These are phyloP conservation scores for Larimichthys polyactis DNA, from an alignment of 2,113 vertebrate genomes.

Conservation along the genomic window DNA sequence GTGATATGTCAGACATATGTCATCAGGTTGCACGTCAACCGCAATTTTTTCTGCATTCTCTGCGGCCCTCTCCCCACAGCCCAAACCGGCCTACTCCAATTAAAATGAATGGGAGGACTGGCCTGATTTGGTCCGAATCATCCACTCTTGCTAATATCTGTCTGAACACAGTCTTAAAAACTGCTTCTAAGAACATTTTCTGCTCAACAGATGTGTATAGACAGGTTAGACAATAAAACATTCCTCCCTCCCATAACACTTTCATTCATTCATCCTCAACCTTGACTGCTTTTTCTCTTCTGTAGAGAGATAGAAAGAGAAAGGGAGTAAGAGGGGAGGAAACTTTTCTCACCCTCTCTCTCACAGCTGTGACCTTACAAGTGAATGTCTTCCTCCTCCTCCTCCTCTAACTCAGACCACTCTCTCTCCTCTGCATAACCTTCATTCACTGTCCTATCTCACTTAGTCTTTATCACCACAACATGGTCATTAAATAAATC, in stretches of 20 bases:
- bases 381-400: constrained; percentile 6
- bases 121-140: too few species aligned
- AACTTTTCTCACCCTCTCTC: background rate
- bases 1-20: too few species aligned
- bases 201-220: background rate
- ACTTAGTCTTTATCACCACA: background rate
- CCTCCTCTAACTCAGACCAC: constrained; percentile 14
- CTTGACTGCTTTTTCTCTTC: background rate
- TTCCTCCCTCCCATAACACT: background rate
- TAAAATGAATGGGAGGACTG: too few species aligned
- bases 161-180: background rate
- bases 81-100: too few species aligned
- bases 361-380: constrained; percentile 58
- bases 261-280: background rate
- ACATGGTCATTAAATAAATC: background rate
- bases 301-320: background rate
- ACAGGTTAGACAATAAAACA: background rate
- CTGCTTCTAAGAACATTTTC: background rate
- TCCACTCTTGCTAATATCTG: too few species aligned
- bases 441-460: background rate
- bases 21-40: too few species aligned
- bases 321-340: background rate
- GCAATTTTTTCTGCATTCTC: too few species aligned
- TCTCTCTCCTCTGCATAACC: constrained; percentile 1
- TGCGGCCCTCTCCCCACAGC: too few species aligned